Conservation (phyloP, 2,797 vertebrate genomes). For the Alauda arvensis region DNA sequence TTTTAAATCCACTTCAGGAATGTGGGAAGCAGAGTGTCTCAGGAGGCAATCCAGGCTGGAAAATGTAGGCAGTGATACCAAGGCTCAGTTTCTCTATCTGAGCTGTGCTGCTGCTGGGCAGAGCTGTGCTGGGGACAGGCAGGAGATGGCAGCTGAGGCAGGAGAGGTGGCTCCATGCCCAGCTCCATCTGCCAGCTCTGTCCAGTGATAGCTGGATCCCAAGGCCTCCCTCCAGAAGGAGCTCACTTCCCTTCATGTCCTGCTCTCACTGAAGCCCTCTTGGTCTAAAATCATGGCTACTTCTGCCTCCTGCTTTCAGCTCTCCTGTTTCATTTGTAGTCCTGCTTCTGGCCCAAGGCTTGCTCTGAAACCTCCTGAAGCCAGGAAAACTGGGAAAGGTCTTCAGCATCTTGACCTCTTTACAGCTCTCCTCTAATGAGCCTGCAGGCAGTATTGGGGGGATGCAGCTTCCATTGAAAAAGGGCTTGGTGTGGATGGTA, state of each 20-base stretch:
- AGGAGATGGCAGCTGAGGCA: not conserved
- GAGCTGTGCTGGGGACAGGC: fast-evolving
- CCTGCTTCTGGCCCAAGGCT: not conserved
- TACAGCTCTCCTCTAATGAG: not conserved
- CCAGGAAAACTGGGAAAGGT: not conserved
- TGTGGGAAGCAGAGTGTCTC: not conserved
- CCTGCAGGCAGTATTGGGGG: not conserved
- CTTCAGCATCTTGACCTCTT: not conserved
- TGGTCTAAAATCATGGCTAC: not conserved
- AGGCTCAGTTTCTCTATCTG: not conserved
- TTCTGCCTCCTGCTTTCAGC: not conserved
- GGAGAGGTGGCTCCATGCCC: not conserved
- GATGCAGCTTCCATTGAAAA: not conserved
- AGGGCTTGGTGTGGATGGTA: not conserved
- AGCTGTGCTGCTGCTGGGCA: not conserved
- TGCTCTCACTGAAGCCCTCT: not conserved
- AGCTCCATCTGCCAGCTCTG: not conserved
- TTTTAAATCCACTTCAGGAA: not conserved
- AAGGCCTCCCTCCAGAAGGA: not conserved
- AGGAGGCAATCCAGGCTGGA: not conserved
- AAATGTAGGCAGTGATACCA: not conserved
- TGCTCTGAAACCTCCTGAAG: not conserved
- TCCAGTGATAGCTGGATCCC: not conserved
- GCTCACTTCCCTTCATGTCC: not conserved
- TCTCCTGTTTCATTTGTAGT: not conserved